Base-by-base conservation (phyloP, 2,113 vertebrate genomes). In the Emberiza fucata region DNA sequence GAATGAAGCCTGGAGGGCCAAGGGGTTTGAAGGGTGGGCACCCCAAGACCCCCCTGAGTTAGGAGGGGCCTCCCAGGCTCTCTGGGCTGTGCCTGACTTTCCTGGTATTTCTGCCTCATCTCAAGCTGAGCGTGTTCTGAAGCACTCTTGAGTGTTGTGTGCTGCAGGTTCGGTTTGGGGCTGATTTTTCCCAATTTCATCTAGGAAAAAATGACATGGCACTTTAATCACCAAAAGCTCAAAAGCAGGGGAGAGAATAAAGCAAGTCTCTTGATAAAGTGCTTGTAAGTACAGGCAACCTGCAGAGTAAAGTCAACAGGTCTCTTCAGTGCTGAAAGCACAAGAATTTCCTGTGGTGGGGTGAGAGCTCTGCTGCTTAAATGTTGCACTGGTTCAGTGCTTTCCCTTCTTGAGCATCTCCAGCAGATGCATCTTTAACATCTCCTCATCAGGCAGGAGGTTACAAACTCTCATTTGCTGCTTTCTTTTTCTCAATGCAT, bases 41-140 rank as follows among this genome's bases (percentile, higher is more conserved):
- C 13, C 42, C 33, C 51, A 9, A 57, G 47, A 18, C 2, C 21
- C 3, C 11, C 29, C 22, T 33, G 63, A 44, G 28, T 47, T 8
- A 57, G 61, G 45, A 75, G 45, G 56, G 70, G 17, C 40, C 24
- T 64, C 28, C 25, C 1, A 3, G 19, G 44, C 12, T 50, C 50
- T 63, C 60, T 69, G 45, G 45, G 23, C 33, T 23, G 29, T 37
- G 31, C 40, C 35, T 6, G 19, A 9, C 9, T 71, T 59, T 57
- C 12, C 56, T 59, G 82, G 3, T 50, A 20, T 17, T 87, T 31
- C 50, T 47, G 39, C 16, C 63, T 40, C 33, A 1, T 11, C 28
- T 60, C 11, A 6, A 7, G 35, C 4, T 17, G 31, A 40, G 45
- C 13, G 1, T 0, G 1, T 11, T 48, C 47, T 6, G 23, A 27